Evolutionary conservation across 2,113 vertebrate genomes (phyloP).

Genomic region (Turdus rufiventris): DNA sequence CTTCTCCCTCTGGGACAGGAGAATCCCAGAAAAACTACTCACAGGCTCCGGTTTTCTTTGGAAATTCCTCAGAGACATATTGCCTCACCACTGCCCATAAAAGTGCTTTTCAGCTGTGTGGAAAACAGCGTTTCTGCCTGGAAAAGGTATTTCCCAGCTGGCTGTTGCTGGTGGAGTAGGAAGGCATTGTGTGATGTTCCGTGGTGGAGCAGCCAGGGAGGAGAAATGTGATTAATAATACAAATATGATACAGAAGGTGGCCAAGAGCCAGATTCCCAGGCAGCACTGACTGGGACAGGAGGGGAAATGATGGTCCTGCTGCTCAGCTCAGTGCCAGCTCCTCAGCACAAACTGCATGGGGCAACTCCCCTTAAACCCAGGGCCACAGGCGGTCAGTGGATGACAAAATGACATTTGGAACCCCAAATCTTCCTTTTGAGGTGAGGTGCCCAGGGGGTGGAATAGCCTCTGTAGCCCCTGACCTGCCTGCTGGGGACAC

Average conservation of each 20-base stretch:
- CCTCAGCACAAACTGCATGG: not conserved
- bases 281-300: not conserved
- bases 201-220: not conserved
- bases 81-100: not conserved
- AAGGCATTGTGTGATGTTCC: not conserved
- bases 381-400: not conserved
- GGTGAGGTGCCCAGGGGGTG: not conserved
- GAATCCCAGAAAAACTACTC: not conserved
- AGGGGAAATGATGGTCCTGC: not conserved
- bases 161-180: not conserved
- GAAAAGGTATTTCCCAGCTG: constrained; percentile 32
- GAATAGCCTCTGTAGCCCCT: not conserved
- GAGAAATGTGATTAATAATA: not conserved
- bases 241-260: not conserved
- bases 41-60: not conserved
- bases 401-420: fast-evolving
- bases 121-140: not conserved
- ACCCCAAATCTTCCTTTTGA: not conserved
- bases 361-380: not conserved
- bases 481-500: not conserved
- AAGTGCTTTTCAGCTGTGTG: constrained; percentile 10
- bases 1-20: not conserved
- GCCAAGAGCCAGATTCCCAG: not conserved
- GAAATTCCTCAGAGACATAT: not conserved
- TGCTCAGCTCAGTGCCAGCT: not conserved